Percentiles rank a stretch among this genome's conserved stretches.
These are phyloP conservation scores for Streptopelia turtur DNA, from an alignment of 2,797 vertebrate species.

Conservation along the genomic window DNA sequence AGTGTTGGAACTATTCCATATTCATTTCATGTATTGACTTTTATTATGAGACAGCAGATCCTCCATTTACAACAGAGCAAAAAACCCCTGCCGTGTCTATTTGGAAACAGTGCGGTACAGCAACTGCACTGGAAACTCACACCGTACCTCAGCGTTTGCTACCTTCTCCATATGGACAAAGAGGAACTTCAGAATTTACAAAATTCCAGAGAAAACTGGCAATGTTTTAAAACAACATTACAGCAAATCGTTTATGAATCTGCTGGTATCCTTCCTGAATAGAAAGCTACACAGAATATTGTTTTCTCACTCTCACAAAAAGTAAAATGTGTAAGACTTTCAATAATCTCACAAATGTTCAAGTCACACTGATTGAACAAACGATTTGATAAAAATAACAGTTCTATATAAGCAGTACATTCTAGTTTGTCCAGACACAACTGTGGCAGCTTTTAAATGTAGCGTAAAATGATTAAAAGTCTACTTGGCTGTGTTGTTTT, in stretches of 20 bases:
- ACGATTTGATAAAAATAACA: constrained; percentile 41
- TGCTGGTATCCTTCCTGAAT: constrained; percentile 57
- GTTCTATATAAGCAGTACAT: constrained; percentile 40
- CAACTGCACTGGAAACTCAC: neutral
- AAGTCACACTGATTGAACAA: constrained; percentile 35
- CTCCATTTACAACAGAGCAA: neutral
- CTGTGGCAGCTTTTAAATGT: neutral
- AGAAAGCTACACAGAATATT: constrained; percentile 53
- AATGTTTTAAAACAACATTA: constrained; percentile 70
- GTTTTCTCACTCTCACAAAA: constrained; percentile 54
- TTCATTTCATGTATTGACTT: neutral
- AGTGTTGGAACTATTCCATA: neutral
- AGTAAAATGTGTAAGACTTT: constrained; percentile 37
- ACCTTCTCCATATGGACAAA: constrained; percentile 18
- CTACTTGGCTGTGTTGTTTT: constrained; percentile 36
- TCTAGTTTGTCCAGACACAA: constrained; percentile 39
- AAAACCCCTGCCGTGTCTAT: neutral
- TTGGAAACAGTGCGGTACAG: neutral
- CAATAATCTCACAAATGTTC: constrained; percentile 21
- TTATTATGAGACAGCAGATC: neutral
- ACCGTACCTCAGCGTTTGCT: fast-evolving
- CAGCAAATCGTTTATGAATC: constrained; percentile 47
- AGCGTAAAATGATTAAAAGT: constrained; percentile 25
- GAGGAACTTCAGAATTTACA: neutral
- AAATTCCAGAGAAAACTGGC: constrained; percentile 25